Evolutionary conservation across 2,888 invertebrate species (phyloP).

Genomic region (Himalopsyche kuldschensis): DNA sequence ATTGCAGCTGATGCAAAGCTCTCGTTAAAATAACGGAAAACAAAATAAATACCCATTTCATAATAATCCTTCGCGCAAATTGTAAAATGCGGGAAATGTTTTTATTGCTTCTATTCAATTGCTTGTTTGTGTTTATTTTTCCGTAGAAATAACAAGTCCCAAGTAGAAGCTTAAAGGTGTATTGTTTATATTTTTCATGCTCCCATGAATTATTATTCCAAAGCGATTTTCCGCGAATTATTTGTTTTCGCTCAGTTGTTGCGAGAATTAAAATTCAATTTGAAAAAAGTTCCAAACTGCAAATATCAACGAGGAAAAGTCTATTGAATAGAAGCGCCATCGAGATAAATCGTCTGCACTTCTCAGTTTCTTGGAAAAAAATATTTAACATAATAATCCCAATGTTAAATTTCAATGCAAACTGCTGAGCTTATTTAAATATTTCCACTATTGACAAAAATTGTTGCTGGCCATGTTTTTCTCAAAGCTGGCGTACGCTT

Average conservation of each 20-base stretch:
- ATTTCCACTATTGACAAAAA: too few relatives aligned
- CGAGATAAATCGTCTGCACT: too few relatives aligned
- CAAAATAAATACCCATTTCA: not conserved
- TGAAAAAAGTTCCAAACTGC: not conserved
- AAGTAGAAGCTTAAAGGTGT: not conserved
- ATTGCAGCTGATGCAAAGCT: not conserved
- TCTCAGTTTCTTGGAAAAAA: too few relatives aligned
- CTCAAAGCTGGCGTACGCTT: too few relatives aligned
- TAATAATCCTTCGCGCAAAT: not conserved
- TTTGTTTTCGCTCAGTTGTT: not conserved
- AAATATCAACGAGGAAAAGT: too few relatives aligned
- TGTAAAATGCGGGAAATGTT: not conserved
- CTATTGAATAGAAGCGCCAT: too few relatives aligned
- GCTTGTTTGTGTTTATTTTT: not conserved
- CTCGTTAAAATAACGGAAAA: slow-evolving; percentile 1
- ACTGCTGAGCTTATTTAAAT: too few relatives aligned
- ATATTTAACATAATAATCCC: too few relatives aligned
- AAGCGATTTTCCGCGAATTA: not conserved
- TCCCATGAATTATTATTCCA: not conserved
- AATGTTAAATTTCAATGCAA: too few relatives aligned
- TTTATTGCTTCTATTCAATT: not conserved
- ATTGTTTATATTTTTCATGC: not conserved
- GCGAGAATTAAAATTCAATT: not conserved
- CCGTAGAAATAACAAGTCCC: not conserved
- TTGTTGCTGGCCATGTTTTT: too few relatives aligned